These are phyloP conservation scores for Budorcas taxicolor DNA, from an alignment of 2,113 vertebrate species.

Conservation along the genomic window DNA sequence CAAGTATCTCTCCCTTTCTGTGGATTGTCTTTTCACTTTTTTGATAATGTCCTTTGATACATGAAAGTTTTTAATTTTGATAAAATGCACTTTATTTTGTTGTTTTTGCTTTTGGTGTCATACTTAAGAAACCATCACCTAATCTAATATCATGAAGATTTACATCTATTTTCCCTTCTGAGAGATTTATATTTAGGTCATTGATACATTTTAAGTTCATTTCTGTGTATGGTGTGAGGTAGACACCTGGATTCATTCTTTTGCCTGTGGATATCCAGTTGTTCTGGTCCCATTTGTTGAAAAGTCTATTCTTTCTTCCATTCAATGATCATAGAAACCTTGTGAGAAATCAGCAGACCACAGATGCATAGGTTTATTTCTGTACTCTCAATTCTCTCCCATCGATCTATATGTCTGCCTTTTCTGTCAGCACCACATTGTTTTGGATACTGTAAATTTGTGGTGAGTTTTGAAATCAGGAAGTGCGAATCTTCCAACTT, in stretches of 20 bases:
- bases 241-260: background rate
- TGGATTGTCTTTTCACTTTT: background rate
- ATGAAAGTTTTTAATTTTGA: background rate
- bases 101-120: background rate
- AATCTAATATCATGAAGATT: background rate
- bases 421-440: background rate
- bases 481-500: background rate
- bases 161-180: background rate
- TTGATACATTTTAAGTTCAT: background rate
- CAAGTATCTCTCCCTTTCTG: background rate
- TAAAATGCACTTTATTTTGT: background rate
- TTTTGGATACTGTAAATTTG: background rate
- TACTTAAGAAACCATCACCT: background rate
- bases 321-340: background rate
- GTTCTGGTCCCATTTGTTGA: background rate
- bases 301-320: background rate
- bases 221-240: background rate
- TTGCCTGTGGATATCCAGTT: background rate
- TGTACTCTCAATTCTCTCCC: background rate
- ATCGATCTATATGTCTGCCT: background rate
- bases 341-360: background rate
- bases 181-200: background rate
- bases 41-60: background rate
- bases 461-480: background rate
- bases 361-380: background rate